Conservation (phyloP, 2,888 invertebrate species). For the Mechanitis messenoides region DNA sequence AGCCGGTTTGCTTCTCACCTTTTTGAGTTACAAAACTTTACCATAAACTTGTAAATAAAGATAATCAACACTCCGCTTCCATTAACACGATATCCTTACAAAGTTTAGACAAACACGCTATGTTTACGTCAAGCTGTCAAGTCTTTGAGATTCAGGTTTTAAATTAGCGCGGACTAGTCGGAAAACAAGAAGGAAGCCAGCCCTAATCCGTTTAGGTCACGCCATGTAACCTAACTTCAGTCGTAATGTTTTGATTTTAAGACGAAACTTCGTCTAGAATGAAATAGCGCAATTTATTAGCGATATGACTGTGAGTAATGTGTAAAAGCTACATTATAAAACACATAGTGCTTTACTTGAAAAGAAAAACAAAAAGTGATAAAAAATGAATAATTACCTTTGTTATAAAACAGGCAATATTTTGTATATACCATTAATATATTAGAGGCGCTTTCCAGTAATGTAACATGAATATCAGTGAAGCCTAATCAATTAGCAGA, state of each 20-base stretch:
- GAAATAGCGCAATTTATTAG: constrained; percentile 15
- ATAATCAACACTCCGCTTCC: constrained; percentile 21
- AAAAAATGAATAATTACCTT: neutral
- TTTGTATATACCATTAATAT: too few species aligned
- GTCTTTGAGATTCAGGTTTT: constrained; percentile 59
- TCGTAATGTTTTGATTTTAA: constrained; percentile 29
- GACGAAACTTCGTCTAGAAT: constrained; percentile 13
- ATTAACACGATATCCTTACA: constrained; percentile 22
- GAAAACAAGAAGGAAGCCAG: constrained; percentile 39
- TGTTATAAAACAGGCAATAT: too few species aligned
- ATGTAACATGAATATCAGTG: neutral
- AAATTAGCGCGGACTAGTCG: constrained; percentile 60
- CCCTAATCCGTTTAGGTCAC: constrained; percentile 55
- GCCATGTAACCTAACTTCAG: constrained; percentile 39
- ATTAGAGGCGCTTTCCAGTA: neutral
- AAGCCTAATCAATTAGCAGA: constrained; percentile 14
- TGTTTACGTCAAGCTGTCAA: constrained; percentile 61
- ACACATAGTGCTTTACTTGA: constrained; percentile 4
- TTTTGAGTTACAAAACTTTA: neutral
- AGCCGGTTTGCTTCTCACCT: neutral
- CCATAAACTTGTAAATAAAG: constrained; percentile 11
- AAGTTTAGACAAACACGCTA: constrained; percentile 55
- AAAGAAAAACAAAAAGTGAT: constrained; percentile 1
- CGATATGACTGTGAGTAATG: constrained; percentile 15
- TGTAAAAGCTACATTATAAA: constrained; percentile 10